Evolutionary conservation across 2,113 vertebrate genomes (phyloP).

Genomic region (Engraulis encrasicolus): DNA sequence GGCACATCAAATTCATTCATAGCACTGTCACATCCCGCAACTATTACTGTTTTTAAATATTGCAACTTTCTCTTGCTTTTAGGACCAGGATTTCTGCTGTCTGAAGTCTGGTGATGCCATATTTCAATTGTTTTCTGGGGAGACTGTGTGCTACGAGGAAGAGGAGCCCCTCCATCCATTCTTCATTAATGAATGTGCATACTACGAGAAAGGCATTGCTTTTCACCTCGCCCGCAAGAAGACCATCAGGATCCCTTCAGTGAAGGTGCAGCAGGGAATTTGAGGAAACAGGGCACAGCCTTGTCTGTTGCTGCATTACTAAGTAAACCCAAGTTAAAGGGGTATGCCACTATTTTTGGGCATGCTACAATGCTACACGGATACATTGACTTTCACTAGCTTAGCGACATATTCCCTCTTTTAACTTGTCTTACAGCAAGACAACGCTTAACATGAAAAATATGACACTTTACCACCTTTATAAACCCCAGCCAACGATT

Average conservation of each 20-base stretch:
- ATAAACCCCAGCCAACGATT: too few relatives aligned
- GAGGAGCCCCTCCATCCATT: slow-evolving; percentile 66
- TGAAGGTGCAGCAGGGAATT: slow-evolving; percentile 55
- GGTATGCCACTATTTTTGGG: too few relatives aligned
- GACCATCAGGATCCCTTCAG: slow-evolving; percentile 59
- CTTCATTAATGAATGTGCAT: slow-evolving; percentile 77
- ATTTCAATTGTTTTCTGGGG: slow-evolving; percentile 70
- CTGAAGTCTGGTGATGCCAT: slow-evolving; percentile 67
- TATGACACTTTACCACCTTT: too few relatives aligned
- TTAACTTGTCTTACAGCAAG: too few relatives aligned
- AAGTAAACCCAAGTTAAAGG: background rate
- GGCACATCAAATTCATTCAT: too few relatives aligned
- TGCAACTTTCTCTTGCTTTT: background rate
- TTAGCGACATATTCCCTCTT: too few relatives aligned
- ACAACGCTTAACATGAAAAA: too few relatives aligned
- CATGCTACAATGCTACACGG: too few relatives aligned
- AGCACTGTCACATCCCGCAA: background rate
- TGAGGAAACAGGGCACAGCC: slow-evolving; percentile 45
- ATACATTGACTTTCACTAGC: too few relatives aligned
- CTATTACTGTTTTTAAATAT: background rate
- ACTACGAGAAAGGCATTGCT: slow-evolving; percentile 77
- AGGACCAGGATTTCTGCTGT: slow-evolving; percentile 77
- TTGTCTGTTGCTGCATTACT: too few relatives aligned
- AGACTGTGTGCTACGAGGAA: slow-evolving; percentile 65
- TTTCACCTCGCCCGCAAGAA: slow-evolving; percentile 64